Base-by-base conservation (phyloP, 2,888 invertebrate species). In the Vesta saturnalis region DNA sequence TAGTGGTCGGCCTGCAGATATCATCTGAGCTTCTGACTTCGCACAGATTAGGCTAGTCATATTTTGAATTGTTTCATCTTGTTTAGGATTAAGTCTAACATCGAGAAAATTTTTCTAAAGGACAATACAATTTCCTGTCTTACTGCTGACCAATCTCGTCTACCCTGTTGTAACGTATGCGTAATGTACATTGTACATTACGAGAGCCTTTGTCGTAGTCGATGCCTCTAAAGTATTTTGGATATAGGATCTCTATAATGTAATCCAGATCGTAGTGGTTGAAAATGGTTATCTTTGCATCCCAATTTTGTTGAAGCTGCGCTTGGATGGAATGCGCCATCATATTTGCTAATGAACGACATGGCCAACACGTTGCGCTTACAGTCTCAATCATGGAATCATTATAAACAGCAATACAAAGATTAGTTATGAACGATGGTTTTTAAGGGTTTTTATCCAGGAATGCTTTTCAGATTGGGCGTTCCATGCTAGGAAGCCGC, bases 341-440 rank as follows among this genome's bases (percentile, higher is more conserved):
- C n/a, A n/a, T n/a, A n/a, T n/a, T n/a, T n/a, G n/a, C n/a, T n/a
- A n/a, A n/a, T 4, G 39, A 39, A 12, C n/a, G n/a, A n/a, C n/a
- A n/a, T n/a, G n/a, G 39, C 39, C 39, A 49, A 18, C 14, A 49
- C 1, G 3, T n/a, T 16, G 47, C 47, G 15, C 16, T 16, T 16
- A 18, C 16, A 49, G 47, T 49, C 47, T 16, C 18, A 16, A 18
- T 49, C 6, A 46, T 8, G 15, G 18, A 47, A 14, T 60, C 46
- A 59, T 59, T 59, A 22, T 59, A 59, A 21, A 59, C 59, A 1
- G 46, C 59, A 46, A 59, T 8, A 47, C 47, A 21, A 47, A 59
- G 22, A n/a, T 46, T 1, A 47, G 22, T 47, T 59, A 2, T 2
- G 59, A 2, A 3, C 22, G 6, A 22, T 47, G 47, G 6, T 10